phyloP scores from a whole-genome alignment of 2,113 vertebrate species.

The Hydrochoerus hydrochaeris region DNA sequence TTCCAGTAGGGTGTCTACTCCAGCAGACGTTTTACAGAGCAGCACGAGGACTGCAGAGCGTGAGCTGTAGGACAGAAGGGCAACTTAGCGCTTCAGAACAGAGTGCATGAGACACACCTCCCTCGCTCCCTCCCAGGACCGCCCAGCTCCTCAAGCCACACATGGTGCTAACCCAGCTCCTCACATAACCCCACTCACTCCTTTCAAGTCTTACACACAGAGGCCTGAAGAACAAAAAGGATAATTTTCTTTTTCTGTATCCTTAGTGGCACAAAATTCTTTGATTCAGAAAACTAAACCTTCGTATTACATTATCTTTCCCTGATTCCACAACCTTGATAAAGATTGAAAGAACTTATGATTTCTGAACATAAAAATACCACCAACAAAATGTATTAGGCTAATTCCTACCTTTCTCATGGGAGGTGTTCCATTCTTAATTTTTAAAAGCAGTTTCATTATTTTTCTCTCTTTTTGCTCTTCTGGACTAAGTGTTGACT shows the following conservation, averaged over 20 bases:
- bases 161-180: not conserved
- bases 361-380: not conserved
- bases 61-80: not conserved
- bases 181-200: not conserved
- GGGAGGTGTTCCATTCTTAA: conserved; percentile 98
- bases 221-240: not conserved
- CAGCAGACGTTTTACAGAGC: not conserved
- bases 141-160: not conserved
- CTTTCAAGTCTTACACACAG: not conserved
- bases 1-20: not conserved
- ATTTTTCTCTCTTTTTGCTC: conserved; percentile 99
- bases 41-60: not conserved
- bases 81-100: not conserved
- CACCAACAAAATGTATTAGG: conserved; percentile 1
- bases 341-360: not conserved
- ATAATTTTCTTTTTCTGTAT: not conserved
- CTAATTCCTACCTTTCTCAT: conserved; percentile 94
- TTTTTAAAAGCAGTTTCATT: conserved; percentile 99
- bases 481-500: conserved; percentile 98
- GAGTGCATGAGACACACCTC: not conserved
- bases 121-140: not conserved
- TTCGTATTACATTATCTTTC: not conserved
- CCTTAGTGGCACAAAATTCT: not conserved
- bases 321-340: not conserved
- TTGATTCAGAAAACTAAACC: not conserved